Conservation (phyloP, 1,140 invertebrate species). For the Laupala kohalensis region DNA sequence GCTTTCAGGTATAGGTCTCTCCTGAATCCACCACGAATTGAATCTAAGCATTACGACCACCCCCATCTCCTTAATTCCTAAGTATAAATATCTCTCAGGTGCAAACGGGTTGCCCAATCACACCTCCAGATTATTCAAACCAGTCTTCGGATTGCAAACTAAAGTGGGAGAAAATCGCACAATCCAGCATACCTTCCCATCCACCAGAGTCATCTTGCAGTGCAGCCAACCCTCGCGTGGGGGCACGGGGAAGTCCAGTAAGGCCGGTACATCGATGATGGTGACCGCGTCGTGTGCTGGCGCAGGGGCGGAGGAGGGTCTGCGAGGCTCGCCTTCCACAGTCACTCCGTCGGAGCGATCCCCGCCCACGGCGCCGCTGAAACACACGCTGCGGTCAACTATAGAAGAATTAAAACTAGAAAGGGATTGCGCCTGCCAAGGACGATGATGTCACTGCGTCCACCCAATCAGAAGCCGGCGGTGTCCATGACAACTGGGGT, state of each 20-base stretch:
- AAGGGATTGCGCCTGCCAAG: too few species aligned
- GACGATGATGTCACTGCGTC: too few species aligned
- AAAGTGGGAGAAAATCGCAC: conserved; percentile 9
- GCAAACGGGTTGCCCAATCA: conserved; percentile 3
- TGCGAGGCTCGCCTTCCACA: not conserved
- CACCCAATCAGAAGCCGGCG: too few species aligned
- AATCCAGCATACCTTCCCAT: conserved; percentile 51
- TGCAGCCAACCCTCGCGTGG: conserved; percentile 54
- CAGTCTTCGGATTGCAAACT: too few species aligned
- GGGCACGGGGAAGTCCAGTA: not conserved
- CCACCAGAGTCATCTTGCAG: conserved; percentile 65
- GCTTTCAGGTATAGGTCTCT: too few species aligned
- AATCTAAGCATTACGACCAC: too few species aligned
- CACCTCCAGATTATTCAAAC: not conserved
- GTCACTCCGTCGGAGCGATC: not conserved
- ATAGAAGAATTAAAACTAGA: too few species aligned
- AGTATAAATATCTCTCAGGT: not conserved
- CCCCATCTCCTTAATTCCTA: not conserved
- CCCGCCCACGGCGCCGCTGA: not conserved
- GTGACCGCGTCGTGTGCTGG: not conserved
- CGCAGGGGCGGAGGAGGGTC: not conserved
- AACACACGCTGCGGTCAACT: not conserved
- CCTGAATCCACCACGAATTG: too few species aligned
- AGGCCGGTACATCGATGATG: not conserved
- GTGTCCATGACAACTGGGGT: too few species aligned